Conservation (phyloP, 2,113 vertebrate genomes). For the Mystacornis crossleyi region DNA sequence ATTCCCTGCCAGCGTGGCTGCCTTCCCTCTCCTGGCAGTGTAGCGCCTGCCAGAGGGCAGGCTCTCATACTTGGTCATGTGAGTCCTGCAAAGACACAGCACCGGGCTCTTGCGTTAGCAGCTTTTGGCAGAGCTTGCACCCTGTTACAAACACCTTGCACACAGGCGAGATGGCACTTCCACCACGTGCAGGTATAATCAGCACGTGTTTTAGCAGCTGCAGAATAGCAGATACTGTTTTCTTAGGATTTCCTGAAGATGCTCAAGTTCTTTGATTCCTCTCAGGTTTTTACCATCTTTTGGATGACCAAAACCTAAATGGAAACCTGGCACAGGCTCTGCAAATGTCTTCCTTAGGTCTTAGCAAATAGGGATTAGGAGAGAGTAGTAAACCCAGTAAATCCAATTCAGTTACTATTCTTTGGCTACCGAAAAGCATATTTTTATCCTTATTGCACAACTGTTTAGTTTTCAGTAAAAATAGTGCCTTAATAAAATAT, state of each 20-base stretch:
- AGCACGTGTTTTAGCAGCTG: not conserved
- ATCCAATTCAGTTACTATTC: not conserved
- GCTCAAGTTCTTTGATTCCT: not conserved
- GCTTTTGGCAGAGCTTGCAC: not conserved
- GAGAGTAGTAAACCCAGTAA: not conserved
- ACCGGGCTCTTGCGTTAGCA: not conserved
- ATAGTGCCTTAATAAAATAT: not conserved
- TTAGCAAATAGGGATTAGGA: not conserved
- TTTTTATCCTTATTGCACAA: not conserved
- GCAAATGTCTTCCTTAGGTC: not conserved
- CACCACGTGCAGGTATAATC: not conserved
- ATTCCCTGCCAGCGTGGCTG: conserved; percentile 77
- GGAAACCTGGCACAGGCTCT: not conserved
- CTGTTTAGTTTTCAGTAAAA: not conserved
- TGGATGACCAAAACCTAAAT: not conserved
- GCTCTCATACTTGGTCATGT: conserved; percentile 84
- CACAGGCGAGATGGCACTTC: not conserved
- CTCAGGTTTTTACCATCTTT: not conserved
- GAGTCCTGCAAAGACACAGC: conserved; percentile 72
- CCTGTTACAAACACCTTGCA: not conserved
- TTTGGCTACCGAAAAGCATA: not conserved
- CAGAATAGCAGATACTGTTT: not conserved
- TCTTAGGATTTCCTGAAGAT: not conserved
- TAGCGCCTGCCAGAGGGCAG: conserved; percentile 81
- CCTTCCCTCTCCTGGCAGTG: conserved; percentile 71